Evolutionary conservation across 2,113 vertebrate genomes (phyloP).

Genomic region (Podilymbus podiceps): DNA sequence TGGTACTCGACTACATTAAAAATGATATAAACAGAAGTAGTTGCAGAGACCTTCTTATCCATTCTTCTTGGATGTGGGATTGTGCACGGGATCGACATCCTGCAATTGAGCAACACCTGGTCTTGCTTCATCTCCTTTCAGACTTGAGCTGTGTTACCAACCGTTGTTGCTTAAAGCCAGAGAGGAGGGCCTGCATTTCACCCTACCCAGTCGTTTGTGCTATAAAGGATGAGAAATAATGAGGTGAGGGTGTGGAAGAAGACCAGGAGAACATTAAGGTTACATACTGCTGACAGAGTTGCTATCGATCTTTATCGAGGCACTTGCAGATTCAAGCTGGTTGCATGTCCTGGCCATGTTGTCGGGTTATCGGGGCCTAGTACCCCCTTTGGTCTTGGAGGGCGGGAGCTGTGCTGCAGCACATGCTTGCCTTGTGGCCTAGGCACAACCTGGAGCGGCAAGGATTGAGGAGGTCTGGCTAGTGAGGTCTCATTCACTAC

Average conservation of each 20-base stretch:
- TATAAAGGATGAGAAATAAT: not conserved
- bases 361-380: not conserved
- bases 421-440: not conserved
- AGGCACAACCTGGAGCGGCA: not conserved
- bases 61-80: not conserved
- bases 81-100: not conserved
- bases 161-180: not conserved
- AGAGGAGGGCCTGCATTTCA: not conserved
- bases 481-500: too few species aligned
- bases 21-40: not conserved
- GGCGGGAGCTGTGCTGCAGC: not conserved
- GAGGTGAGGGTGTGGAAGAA: not conserved
- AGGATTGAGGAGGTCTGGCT: not conserved
- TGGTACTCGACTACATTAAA: not conserved
- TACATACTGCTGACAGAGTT: not conserved
- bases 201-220: accelerated
- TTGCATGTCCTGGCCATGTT: too few species aligned
- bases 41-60: not conserved
- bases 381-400: not conserved
- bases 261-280: not conserved
- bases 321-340: not conserved
- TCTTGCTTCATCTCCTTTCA: not conserved
- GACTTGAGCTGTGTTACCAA: not conserved
- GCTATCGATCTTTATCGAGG: not conserved
- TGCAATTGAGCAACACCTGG: not conserved